Evolutionary conservation across 2,797 vertebrate genomes (phyloP).

Genomic region (Sparus aurata): DNA sequence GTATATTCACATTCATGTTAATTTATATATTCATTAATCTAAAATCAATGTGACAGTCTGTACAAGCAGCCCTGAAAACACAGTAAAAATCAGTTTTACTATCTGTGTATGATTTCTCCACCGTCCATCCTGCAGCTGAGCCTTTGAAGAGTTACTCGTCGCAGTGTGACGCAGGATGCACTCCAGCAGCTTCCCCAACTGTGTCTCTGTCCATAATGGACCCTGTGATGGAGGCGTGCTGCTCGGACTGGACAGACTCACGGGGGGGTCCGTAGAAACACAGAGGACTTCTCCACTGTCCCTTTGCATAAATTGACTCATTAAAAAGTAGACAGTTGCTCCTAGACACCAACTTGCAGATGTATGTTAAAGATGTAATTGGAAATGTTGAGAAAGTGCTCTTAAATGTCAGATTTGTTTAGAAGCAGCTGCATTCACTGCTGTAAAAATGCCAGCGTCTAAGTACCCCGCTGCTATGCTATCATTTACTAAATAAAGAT

Average conservation of each 20-base stretch:
- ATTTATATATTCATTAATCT: background rate
- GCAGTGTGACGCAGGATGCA: conserved; percentile 15
- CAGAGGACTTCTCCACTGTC: conserved; percentile 1
- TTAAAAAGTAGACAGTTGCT: conserved; percentile 1
- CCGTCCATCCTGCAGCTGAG: conserved; percentile 6
- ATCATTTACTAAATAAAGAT: background rate
- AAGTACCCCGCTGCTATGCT: background rate
- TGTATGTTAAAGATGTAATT: conserved; percentile 20
- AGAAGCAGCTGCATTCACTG: conserved; percentile 2
- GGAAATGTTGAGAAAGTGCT: background rate
- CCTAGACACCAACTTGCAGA: conserved; percentile 14
- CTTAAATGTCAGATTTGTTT: conserved; percentile 42
- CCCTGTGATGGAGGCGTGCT: conserved; percentile 23
- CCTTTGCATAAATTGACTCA: conserved; percentile 19
- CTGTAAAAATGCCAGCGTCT: conserved; percentile 15
- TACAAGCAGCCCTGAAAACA: background rate
- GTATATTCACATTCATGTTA: background rate
- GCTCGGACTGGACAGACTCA: conserved; percentile 20
- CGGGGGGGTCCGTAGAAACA: background rate
- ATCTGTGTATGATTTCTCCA: background rate
- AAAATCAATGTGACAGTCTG: background rate
- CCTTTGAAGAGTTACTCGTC: conserved; percentile 16
- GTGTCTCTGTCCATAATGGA: conserved; percentile 38
- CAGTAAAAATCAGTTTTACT: background rate
- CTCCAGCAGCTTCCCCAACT: conserved; percentile 26